phyloP scores from a whole-genome alignment of 92 coral and sea anemone genomes.

The Phenganax marumi region DNA sequence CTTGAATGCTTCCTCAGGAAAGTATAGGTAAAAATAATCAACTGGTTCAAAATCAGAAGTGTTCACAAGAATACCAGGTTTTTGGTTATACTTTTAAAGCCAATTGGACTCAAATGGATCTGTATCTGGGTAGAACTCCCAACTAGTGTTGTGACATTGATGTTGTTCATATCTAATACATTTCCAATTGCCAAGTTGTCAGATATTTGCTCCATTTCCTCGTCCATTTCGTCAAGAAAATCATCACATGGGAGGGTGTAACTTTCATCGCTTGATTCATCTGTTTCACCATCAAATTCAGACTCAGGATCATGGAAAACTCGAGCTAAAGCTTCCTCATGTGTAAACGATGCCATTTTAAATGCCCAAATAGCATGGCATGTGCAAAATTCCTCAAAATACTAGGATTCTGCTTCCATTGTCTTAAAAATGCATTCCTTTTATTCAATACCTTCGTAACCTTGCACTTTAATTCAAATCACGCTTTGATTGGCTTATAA shows the following conservation, averaged over 20 bases:
- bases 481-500: no score
- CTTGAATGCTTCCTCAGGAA: conserved; percentile 56
- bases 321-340: conserved; percentile 41
- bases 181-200: conserved; percentile 25
- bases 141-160: conserved; percentile 12
- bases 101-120: conserved; percentile 50
- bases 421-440: no score
- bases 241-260: background rate
- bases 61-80: conserved; percentile 54
- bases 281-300: conserved; percentile 47
- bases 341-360: conserved; percentile 57
- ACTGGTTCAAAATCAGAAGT: conserved; percentile 51
- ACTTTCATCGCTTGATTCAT: conserved; percentile 33
- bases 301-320: conserved; percentile 58
- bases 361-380: conserved; percentile 29
- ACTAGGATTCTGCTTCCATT: background rate
- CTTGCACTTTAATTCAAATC: no score
- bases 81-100: conserved; percentile 44
- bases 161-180: conserved; percentile 33
- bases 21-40: conserved; percentile 51
- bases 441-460: no score
- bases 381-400: conserved; percentile 25
- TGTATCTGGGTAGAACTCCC: conserved; percentile 42
- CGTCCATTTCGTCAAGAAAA: conserved; percentile 24
- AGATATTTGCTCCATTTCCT: conserved; percentile 5